Base-by-base conservation (phyloP, 2,888 invertebrate species). In the Agrochola lychnidis region DNA sequence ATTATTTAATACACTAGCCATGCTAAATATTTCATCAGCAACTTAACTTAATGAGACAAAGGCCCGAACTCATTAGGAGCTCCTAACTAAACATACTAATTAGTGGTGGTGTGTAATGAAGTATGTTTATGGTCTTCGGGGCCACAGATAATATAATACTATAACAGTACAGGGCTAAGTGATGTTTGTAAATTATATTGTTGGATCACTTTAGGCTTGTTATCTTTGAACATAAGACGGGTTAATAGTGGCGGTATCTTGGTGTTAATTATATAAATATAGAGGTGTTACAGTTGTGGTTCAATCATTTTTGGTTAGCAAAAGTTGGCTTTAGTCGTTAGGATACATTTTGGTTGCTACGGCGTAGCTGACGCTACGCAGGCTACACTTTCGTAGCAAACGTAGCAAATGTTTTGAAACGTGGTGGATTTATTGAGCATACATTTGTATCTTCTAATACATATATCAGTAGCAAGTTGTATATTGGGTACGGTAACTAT, bases 41-140 rank as follows among this genome's bases (percentile, higher is more conserved):
- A 81, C 81, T 66, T 66, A 68, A 57, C 56, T 22, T 83, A 67
- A 85, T 86, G 83, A 77, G 75, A 73, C 77, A 78, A 70, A 83
- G 75, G 71, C 59, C 70, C 63, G 62, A 12, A 72, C 84, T 83
- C 76, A 85, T 85, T 83, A 86, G 68, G 71, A 67, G 53, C 59
- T 25, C 66, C 59, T 57, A 78, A 78, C 77, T 86, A 77, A 75
- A 78, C 77, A 84, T 64, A 73, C 80, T 86, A 86, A 85, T 85
- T 85, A 86, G 77, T 36, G 76, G 56, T 67, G 73, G 68, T 80
- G 64, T 51, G 72, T 75, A 78, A 73, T 82, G 81, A 70, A 84
- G 64, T 62, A 66, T 61, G 67, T 64, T n/a, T 73, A 45, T 73
- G 59, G 64, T 66, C 42, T 61, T 36, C 59, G 22, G n/a, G 51